Evolutionary conservation across 2,113 vertebrate species (phyloP).

Genomic region (Chionodraco myersi): DNA sequence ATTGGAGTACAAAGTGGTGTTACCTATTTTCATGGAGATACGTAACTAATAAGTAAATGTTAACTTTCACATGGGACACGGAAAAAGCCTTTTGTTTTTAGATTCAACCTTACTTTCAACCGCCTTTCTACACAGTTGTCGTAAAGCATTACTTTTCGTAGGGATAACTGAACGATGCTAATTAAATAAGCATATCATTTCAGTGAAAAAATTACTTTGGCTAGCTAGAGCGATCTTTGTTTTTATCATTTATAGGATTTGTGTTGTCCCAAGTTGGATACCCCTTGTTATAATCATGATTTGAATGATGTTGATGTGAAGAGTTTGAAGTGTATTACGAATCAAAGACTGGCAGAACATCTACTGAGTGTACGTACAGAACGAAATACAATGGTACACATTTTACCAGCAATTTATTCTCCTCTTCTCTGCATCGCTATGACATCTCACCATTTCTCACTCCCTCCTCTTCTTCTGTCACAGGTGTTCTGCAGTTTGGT

Average conservation of each 20-base stretch:
- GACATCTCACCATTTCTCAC: constrained; percentile 79
- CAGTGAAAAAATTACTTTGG: no score
- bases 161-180: no score
- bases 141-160: no score
- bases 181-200: not conserved
- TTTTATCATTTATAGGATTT: not conserved
- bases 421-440: constrained; percentile 8
- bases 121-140: no score
- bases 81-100: no score
- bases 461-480: constrained; percentile 87
- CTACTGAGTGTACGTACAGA: not conserved
- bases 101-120: no score
- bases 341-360: not conserved
- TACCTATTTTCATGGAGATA: no score
- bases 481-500: constrained; percentile 86
- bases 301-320: not conserved
- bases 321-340: not conserved
- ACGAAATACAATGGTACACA: not conserved
- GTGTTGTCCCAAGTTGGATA: not conserved
- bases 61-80: no score
- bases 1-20: no score
- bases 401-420: constrained; percentile 37
- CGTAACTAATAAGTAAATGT: no score
- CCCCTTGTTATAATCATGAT: no score
- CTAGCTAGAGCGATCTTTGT: not conserved